Percentiles rank a stretch among this genome's conserved stretches.
These are phyloP conservation scores for Gobio occitaniae DNA, from an alignment of 2,797 vertebrate species.

Conservation along the genomic window DNA sequence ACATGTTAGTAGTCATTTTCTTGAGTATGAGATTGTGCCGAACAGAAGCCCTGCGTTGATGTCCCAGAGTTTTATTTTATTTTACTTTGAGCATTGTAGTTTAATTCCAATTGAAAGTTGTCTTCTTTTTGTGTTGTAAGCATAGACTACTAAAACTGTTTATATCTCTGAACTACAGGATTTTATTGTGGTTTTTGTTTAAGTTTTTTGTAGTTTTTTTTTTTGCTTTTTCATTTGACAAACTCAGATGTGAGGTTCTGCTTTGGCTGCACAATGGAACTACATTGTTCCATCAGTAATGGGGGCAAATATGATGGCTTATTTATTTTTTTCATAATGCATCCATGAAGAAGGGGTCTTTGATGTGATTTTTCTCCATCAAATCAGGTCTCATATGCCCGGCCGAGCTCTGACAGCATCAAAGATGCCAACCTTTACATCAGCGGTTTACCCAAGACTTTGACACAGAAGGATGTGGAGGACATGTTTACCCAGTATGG, in stretches of 20 bases:
- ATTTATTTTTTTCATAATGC: conserved; percentile 14
- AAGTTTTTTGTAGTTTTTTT: not conserved
- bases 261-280: not conserved
- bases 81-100: conserved; percentile 31
- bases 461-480: conserved; percentile 91
- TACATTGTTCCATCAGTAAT: conserved; percentile 10
- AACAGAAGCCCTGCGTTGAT: conserved; percentile 62
- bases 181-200: conserved; percentile 31
- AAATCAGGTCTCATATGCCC: conserved; percentile 86
- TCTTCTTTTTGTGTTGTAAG: conserved; percentile 33
- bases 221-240: not conserved
- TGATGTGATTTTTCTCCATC: conserved; percentile 45
- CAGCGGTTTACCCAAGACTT: conserved; percentile 87
- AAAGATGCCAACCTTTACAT: conserved; percentile 91
- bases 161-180: conserved; percentile 35
- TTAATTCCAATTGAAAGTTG: conserved; percentile 51
- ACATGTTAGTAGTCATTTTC: conserved; percentile 40
- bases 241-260: not conserved
- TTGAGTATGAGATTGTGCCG: conserved; percentile 67
- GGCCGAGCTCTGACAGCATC: conserved; percentile 89
- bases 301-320: not conserved
- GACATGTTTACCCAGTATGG: conserved; percentile 89
- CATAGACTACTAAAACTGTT: conserved; percentile 36
- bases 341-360: not conserved
- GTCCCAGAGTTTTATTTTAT: conserved; percentile 31